Evolutionary conservation across 92 coral and sea anemone genomes (phyloP).

Genomic region (Umimayanthus kanabou): DNA sequence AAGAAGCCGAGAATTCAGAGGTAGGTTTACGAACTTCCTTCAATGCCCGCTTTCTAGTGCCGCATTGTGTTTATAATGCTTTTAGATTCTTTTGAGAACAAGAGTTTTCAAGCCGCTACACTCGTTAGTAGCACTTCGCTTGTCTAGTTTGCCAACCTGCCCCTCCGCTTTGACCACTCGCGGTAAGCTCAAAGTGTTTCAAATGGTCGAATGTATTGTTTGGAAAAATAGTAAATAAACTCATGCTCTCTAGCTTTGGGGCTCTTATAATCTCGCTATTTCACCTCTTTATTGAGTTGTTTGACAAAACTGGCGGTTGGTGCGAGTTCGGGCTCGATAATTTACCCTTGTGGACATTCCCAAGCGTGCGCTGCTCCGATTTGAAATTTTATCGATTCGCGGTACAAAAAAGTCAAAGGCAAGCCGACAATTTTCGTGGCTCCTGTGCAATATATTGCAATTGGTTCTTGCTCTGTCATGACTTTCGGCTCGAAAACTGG

Average conservation of each 20-base stretch:
- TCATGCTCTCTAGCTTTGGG: slow-evolving; percentile 50
- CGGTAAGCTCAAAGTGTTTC: slow-evolving; percentile 89
- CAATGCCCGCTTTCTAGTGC: slow-evolving; percentile 6
- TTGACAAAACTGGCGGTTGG: not conserved
- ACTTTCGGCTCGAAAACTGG: slow-evolving; percentile 32
- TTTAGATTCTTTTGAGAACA: slow-evolving; percentile 25
- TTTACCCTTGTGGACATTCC: slow-evolving; percentile 39
- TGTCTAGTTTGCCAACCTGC: slow-evolving; percentile 17
- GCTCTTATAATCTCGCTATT: slow-evolving; percentile 26
- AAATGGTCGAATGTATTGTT: slow-evolving; percentile 83
- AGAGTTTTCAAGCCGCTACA: slow-evolving; percentile 42
- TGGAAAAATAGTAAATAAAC: slow-evolving; percentile 95
- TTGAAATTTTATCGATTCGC: slow-evolving; percentile 91
- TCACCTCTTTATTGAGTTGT: slow-evolving; percentile 21
- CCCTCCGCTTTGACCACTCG: slow-evolving; percentile 40
- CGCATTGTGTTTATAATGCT: slow-evolving; percentile 9
- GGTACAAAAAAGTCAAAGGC: slow-evolving; percentile 84
- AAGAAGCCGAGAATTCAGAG: slow-evolving; percentile 97
- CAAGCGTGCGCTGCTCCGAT: slow-evolving; percentile 47
- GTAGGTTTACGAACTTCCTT: slow-evolving; percentile 52
- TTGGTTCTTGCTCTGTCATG: slow-evolving; percentile 50
- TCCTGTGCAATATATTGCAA: slow-evolving; percentile 63
- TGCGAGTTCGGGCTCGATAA: not conserved
- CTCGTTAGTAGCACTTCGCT: slow-evolving; percentile 30
- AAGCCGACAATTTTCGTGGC: slow-evolving; percentile 79